Percentiles rank a stretch among this genome's conserved stretches.
phyloP scores from a whole-genome alignment of 2,797 vertebrate species.

The Limosa lapponica region DNA sequence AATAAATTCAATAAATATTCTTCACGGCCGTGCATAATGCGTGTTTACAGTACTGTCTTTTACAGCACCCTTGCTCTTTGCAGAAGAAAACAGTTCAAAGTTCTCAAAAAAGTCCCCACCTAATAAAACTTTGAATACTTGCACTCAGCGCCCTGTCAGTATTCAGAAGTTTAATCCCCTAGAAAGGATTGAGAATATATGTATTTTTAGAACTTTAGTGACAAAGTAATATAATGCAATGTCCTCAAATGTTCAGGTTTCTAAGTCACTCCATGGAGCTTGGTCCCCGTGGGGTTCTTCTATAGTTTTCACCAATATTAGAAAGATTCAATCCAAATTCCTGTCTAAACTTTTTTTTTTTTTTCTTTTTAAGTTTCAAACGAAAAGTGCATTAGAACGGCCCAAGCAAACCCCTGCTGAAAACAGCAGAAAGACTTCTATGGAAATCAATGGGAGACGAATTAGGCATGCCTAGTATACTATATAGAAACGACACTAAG shows the following conservation, averaged over 20 bases:
- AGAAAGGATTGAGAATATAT: conserved; percentile 32
- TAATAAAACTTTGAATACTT: conserved; percentile 48
- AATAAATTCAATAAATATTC: neutral
- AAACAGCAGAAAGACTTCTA: conserved; percentile 66
- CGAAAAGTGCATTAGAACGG: conserved; percentile 43
- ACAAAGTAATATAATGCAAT: conserved; percentile 63
- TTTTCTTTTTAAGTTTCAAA: conserved; percentile 66
- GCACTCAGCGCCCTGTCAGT: conserved; percentile 32
- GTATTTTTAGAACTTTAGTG: conserved; percentile 62
- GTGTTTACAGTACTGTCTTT: neutral
- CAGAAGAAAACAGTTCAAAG: neutral
- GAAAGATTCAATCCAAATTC: conserved; percentile 62
- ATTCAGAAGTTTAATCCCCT: conserved; percentile 45
- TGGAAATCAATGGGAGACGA: conserved; percentile 69
- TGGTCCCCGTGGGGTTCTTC: conserved; percentile 51
- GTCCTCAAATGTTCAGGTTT: conserved; percentile 56
- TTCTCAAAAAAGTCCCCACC: conserved; percentile 9
- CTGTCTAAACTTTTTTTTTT: conserved; percentile 42
- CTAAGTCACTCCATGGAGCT: conserved; percentile 62
- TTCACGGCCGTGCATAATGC: neutral
- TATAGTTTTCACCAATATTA: conserved; percentile 57
- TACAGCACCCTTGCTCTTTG: neutral
- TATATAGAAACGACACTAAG: conserved; percentile 46
- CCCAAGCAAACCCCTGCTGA: conserved; percentile 64
- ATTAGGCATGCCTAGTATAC: conserved; percentile 53